Evolutionary conservation across 2,888 invertebrate species (phyloP).

Genomic region (Trilocha varians): DNA sequence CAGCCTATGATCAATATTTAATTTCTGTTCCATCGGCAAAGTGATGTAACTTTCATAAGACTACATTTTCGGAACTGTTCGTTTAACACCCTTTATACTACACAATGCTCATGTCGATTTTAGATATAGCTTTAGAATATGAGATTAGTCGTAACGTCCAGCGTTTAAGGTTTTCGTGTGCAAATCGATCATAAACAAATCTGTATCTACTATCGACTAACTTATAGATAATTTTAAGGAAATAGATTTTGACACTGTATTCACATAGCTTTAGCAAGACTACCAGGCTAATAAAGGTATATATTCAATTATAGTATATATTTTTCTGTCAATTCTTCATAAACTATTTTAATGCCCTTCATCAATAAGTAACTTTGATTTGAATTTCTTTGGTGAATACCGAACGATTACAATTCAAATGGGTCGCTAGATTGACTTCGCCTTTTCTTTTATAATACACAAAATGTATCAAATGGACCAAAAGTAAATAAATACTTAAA

Average conservation of each 20-base stretch:
- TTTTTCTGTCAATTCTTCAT: not conserved
- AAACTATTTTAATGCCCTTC: conserved; percentile 24
- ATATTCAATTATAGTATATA: not conserved
- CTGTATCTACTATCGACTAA: not conserved
- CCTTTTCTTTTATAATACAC: not conserved
- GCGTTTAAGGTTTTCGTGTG: not conserved
- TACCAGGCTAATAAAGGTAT: not conserved
- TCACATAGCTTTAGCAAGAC: not conserved
- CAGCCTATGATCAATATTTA: no score
- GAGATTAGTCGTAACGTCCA: not conserved
- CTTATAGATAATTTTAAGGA: not conserved
- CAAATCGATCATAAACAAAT: not conserved
- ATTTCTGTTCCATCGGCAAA: no score
- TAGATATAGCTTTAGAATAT: not conserved
- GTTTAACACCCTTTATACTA: no score
- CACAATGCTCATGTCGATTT: not conserved
- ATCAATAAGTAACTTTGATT: conserved; percentile 20
- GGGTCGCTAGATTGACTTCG: conserved; percentile 4
- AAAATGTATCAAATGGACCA: not conserved
- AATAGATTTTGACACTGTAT: not conserved
- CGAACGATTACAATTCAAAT: conserved; percentile 11
- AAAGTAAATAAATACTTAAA: not conserved
- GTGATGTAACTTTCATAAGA: no score
- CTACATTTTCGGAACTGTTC: no score
- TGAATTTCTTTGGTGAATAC: conserved; percentile 25